Base-by-base conservation (phyloP, 2,888 invertebrate species). In the Hirtodrosophila trivittata region DNA sequence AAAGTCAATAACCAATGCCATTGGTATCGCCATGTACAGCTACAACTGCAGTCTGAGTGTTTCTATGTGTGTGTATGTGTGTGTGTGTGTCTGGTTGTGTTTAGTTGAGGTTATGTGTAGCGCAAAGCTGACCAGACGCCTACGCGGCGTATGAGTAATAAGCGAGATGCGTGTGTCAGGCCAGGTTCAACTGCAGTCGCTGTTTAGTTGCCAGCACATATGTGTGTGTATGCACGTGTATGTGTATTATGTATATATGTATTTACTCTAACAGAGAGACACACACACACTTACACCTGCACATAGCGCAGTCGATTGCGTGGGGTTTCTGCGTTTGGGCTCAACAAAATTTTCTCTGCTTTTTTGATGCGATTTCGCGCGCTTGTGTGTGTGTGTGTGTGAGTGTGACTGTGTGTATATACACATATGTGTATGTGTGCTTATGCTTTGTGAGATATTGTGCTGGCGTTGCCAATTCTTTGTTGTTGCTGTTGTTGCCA, bases 1-100 rank as follows among this genome's bases (percentile, higher is more conserved):
- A 82, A 87, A 83, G 82, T 87, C 82, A 83, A 83, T 83, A 87
- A 70, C 86, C 82, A 83, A 86, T 83, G 87, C 87, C 87, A 85
- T 73, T 76, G 80, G 87, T 78, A 87, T 73, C 43, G 64, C 66
- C 65, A 83, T 28, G 28, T 28, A 28, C 33, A 13, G n/a, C n/a
- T 5, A 30, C 3, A 9, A 33, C 10, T 12, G 13, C 10, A 9
- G 38, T 57, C 52, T 49, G 57, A 30, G 43, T 45, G 49, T 43
- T 39, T 65, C 12, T 35, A 21, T 35, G 16, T 1, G 7, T 13
- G 28, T 8, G 13, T 21, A 33, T 49, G 25, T 46, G 30, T 28
- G 18, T 13, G 37, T 26, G 26, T 3, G 13, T 18, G 3, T 8
- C 13, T 13, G 9, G 52, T 47, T 68, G 64, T 63, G 43, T 60